These are phyloP conservation scores for Lepidochitona cinerea DNA, from an alignment of 2,888 invertebrate genomes.

Conservation along the genomic window DNA sequence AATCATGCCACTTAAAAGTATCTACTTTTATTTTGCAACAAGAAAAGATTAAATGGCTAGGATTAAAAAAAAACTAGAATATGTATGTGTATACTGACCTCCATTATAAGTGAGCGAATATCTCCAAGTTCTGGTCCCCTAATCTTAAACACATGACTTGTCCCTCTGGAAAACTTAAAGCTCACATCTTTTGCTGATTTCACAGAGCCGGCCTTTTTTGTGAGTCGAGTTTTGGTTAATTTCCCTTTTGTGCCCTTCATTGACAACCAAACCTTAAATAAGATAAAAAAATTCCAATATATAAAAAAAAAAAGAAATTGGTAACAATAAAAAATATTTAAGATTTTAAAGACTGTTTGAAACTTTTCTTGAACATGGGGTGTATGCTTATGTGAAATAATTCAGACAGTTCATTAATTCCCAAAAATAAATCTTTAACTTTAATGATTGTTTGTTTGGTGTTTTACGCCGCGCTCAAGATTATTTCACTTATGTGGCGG, in stretches of 20 bases:
- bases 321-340: neutral
- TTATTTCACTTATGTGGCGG: too few species aligned
- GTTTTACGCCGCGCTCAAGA: too few species aligned
- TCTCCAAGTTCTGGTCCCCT: slow-evolving; percentile 67
- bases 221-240: slow-evolving; percentile 60
- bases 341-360: neutral
- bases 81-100: too few species aligned
- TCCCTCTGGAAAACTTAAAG: slow-evolving; percentile 66
- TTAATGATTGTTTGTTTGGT: too few species aligned
- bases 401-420: too few species aligned
- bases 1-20: too few species aligned
- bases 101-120: slow-evolving; percentile 63
- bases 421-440: too few species aligned
- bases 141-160: slow-evolving; percentile 68
- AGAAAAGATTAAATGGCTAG: too few species aligned
- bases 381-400: too few species aligned
- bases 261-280: slow-evolving; percentile 61
- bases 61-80: too few species aligned
- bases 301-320: too few species aligned
- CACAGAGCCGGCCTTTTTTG: slow-evolving; percentile 64
- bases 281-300: neutral
- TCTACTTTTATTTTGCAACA: too few species aligned
- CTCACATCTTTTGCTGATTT: slow-evolving; percentile 53
- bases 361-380: neutral
- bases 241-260: slow-evolving; percentile 66